Percentiles rank a stretch among this genome's conserved stretches.
Evolutionary conservation across 2,888 invertebrate genomes (phyloP).

Genomic region (Seladonia tumulorum): DNA sequence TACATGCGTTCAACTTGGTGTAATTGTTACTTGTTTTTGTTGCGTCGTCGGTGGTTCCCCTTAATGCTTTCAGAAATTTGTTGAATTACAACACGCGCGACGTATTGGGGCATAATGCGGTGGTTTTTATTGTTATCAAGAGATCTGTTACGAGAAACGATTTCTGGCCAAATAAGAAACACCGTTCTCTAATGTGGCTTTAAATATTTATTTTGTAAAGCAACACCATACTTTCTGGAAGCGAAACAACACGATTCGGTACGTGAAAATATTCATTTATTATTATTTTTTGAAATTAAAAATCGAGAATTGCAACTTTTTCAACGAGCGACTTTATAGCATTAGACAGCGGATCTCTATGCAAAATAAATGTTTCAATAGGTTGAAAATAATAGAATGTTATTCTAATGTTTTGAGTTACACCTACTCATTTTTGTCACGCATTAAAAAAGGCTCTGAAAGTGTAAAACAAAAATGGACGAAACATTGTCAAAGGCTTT

Average conservation of each 20-base stretch:
- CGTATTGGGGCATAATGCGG: conserved; percentile 25
- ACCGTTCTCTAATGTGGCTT: not conserved
- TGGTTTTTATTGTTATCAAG: conserved; percentile 19
- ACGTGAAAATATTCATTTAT: not conserved
- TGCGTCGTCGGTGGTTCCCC: conserved; percentile 33
- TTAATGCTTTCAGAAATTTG: conserved; percentile 55
- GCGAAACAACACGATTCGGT: not conserved
- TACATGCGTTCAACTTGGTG: conserved; percentile 37
- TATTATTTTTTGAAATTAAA: not conserved
- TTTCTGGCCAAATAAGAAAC: not conserved
- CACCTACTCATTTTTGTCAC: too few relatives aligned
- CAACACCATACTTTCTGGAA: not conserved
- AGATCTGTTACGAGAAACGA: conserved; percentile 1
- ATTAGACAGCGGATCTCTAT: too few relatives aligned
- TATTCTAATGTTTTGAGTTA: too few relatives aligned
- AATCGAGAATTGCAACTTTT: not conserved
- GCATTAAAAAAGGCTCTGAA: too few relatives aligned
- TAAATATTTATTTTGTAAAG: not conserved
- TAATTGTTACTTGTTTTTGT: conserved; percentile 50
- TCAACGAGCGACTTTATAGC: not conserved
- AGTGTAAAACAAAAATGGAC: too few relatives aligned
- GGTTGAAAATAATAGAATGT: too few relatives aligned
- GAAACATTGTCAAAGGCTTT: not conserved
- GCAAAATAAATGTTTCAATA: too few relatives aligned
- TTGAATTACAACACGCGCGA: conserved; percentile 30